Conservation (phyloP, 2,797 vertebrate species). For the Erithacus rubecula region DNA sequence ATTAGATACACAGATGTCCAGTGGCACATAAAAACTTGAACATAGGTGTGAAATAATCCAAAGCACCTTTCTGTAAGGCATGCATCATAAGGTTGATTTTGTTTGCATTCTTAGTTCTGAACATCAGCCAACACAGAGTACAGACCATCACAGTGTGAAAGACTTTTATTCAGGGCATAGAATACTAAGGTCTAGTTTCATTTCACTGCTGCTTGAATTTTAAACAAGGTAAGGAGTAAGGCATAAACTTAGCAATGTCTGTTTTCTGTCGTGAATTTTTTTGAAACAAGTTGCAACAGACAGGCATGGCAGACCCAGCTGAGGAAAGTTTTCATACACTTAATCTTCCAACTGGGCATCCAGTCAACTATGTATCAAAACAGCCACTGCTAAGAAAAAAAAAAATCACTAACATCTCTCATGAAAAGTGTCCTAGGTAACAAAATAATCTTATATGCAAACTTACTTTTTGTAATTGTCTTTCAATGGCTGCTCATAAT, state of each 20-base stretch:
- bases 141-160: background rate
- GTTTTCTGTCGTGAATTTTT: background rate
- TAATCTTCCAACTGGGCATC: constrained; percentile 72
- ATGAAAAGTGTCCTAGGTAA: constrained; percentile 72
- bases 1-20: background rate
- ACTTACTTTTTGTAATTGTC: constrained; percentile 69
- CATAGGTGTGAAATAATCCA: background rate
- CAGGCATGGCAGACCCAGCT: constrained; percentile 13
- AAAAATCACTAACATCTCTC: constrained; percentile 54
- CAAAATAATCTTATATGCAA: constrained; percentile 58
- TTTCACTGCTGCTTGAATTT: constrained; percentile 15
- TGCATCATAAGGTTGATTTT: background rate
- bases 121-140: background rate
- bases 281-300: constrained; percentile 71
- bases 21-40: background rate
- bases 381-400: constrained; percentile 37
- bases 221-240: background rate
- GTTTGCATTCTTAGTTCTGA: background rate
- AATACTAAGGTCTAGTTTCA: background rate
- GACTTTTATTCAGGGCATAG: background rate
- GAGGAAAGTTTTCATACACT: constrained; percentile 67
- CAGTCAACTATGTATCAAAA: constrained; percentile 77
- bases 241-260: background rate
- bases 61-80: background rate
- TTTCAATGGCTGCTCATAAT: constrained; percentile 85